Base-by-base conservation (phyloP, 2,888 invertebrate species). In the Ceratothoa steindachneri region DNA sequence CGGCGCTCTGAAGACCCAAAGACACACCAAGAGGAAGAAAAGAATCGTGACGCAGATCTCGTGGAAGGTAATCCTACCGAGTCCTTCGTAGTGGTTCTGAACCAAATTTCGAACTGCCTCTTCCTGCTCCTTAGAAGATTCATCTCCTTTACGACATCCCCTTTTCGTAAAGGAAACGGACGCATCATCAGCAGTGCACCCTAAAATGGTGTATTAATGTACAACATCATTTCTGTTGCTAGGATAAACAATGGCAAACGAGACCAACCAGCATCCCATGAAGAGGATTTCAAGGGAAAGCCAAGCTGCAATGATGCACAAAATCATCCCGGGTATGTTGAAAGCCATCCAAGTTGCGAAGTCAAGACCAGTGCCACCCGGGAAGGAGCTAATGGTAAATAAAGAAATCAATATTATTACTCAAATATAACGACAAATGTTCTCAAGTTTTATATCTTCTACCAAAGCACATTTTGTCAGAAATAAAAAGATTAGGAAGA, bases 1-100 rank as follows among this genome's bases (percentile, higher is more conserved):
- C 0, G 96, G 96, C 78, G 90, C 90, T 67, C 95, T 88, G 84
- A 95, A 92, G 84, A 96, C 92, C 90, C 95, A 97, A 81, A 96
- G 87, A 71, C 91, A 82, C 12, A 96, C 91, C 5, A 95, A 90
- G 9, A 90, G 80, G 29, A 91, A 83, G 84, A 97, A 97, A 70
- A 81, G 67, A 29, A 65, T 4, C 29, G 52, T 19, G 30, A 93
- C 90, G 69, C 88, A 86, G 84, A 77, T 77, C 84, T 94, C 93
- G 81, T 93, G 92, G 86, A 90, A 91, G 15, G 88, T 88, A 83
- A 92, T 88, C 0, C 90, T 90, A 51, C 95, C 95, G 67, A 95
- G 87, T 80, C 90, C 90, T 77, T 87, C 87, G 85, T 93, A 91
- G 82, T 90, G 91, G 77, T 89, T 30, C 52, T 68, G 71, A 7